These are phyloP conservation scores for Drosophila nr. perissopoda DNA, from an alignment of 2,888 invertebrate genomes.

Conservation along the genomic window DNA sequence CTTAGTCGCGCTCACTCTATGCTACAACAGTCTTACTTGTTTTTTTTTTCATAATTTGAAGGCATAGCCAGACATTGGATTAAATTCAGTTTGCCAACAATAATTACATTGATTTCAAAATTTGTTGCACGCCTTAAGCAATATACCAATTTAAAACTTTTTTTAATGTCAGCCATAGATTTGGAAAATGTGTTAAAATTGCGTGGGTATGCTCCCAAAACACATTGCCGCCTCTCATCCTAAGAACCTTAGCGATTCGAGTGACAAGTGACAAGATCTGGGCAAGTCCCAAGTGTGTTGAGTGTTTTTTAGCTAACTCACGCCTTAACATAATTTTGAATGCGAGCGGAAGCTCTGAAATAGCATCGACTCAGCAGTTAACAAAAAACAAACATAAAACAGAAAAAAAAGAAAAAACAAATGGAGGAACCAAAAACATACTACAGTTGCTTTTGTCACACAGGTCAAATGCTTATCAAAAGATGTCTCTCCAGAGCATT, in stretches of 20 bases:
- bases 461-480: conserved; percentile 74
- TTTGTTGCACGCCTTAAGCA: neutral
- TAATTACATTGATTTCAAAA: neutral
- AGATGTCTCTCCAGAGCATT: conserved; percentile 70
- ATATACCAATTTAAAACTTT: neutral
- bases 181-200: conserved; percentile 13
- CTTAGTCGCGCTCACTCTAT: neutral
- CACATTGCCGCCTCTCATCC: conserved; percentile 9
- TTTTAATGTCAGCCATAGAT: conserved; percentile 6
- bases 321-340: conserved; percentile 22
- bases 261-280: conserved; percentile 11
- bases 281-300: conserved; percentile 51
- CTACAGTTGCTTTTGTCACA: conserved; percentile 28
- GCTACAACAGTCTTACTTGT: neutral
- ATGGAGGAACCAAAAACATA: conserved; percentile 4
- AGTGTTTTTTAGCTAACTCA: neutral
- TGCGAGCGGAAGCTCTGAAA: conserved; percentile 61
- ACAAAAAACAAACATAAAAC: conserved; percentile 37
- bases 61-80: too few species aligned
- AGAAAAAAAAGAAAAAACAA: conserved; percentile 6
- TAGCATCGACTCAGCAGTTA: conserved; percentile 63
- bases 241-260: conserved; percentile 9
- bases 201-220: conserved; percentile 28
- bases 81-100: neutral
- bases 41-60: conserved; percentile 5